These are phyloP conservation scores for Apogon talboti DNA, from an alignment of 2,797 vertebrate genomes.

Conservation along the genomic window DNA sequence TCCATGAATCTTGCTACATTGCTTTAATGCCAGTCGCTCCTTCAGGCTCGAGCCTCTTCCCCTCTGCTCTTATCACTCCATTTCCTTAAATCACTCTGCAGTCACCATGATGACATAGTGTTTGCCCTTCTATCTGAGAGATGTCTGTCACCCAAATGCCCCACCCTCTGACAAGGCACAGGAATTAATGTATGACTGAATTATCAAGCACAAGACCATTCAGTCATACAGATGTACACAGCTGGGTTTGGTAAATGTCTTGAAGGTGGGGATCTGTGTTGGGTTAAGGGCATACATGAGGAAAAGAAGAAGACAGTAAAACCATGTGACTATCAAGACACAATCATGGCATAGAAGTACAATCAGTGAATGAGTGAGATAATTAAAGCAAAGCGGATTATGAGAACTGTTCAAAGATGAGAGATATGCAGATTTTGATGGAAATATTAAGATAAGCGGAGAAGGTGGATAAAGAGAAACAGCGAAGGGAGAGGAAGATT, in stretches of 20 bases:
- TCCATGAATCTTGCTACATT: slow-evolving; percentile 42
- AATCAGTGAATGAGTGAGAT: slow-evolving; percentile 16
- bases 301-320: background rate
- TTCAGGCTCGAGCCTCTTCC: slow-evolving; percentile 74
- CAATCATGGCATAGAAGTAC: background rate
- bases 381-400: slow-evolving; percentile 30
- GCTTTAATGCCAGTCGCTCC: slow-evolving; percentile 80
- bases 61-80: slow-evolving; percentile 78
- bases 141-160: slow-evolving; percentile 63
- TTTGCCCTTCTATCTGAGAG: slow-evolving; percentile 73
- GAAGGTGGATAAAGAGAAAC: slow-evolving; percentile 28
- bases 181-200: slow-evolving; percentile 35
- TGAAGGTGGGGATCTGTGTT: background rate
- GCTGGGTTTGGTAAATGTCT: slow-evolving; percentile 19
- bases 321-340: slow-evolving; percentile 1
- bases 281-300: background rate
- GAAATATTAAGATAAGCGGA: slow-evolving; percentile 37
- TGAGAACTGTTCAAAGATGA: slow-evolving; percentile 14
- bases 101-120: slow-evolving; percentile 71
- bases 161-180: slow-evolving; percentile 41
- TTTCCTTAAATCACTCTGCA: slow-evolving; percentile 74
- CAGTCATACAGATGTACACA: slow-evolving; percentile 40
- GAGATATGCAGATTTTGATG: slow-evolving; percentile 25
- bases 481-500: slow-evolving; percentile 43
- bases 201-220: slow-evolving; percentile 42